These are phyloP conservation scores for Lapara coniferarum DNA, from an alignment of 2,888 invertebrate species.

Conservation along the genomic window DNA sequence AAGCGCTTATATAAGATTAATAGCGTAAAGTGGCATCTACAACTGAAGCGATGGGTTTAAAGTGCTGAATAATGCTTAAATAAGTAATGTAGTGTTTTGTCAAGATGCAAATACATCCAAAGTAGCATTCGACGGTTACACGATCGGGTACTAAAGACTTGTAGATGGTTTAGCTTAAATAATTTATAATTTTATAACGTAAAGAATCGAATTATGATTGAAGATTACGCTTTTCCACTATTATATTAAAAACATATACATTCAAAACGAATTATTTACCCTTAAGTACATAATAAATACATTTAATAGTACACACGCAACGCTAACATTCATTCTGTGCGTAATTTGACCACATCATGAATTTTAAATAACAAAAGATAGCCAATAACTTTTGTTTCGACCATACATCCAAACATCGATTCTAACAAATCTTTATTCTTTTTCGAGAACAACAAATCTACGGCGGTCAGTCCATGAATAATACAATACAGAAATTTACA, in stretches of 20 bases:
- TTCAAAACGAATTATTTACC: too few relatives aligned
- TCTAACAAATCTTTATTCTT: constrained; percentile 71
- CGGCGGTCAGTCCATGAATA: constrained; percentile 63
- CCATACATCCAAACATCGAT: constrained; percentile 62
- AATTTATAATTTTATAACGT: constrained; percentile 8
- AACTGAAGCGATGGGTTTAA: constrained; percentile 51
- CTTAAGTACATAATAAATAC: not conserved
- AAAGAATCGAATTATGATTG: not conserved
- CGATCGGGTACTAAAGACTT: not conserved
- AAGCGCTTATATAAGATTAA: constrained; percentile 67
- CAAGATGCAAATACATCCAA: constrained; percentile 37
- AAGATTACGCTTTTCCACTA: not conserved
- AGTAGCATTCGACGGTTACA: constrained; percentile 6
- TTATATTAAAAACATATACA: not conserved
- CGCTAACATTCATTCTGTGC: not conserved
- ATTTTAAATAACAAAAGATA: constrained; percentile 57
- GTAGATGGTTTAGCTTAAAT: constrained; percentile 1
- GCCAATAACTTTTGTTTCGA: constrained; percentile 47
- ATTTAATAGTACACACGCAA: not conserved
- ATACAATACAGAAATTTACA: constrained; percentile 39
- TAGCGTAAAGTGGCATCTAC: constrained; percentile 49
- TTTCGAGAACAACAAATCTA: constrained; percentile 59
- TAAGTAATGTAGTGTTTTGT: constrained; percentile 48
- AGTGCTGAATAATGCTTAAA: constrained; percentile 55
- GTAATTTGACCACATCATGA: constrained; percentile 55